Percentiles rank a stretch among this genome's conserved stretches.
phyloP scores from a whole-genome alignment of 2,113 vertebrate species.

The Upupa epops region DNA sequence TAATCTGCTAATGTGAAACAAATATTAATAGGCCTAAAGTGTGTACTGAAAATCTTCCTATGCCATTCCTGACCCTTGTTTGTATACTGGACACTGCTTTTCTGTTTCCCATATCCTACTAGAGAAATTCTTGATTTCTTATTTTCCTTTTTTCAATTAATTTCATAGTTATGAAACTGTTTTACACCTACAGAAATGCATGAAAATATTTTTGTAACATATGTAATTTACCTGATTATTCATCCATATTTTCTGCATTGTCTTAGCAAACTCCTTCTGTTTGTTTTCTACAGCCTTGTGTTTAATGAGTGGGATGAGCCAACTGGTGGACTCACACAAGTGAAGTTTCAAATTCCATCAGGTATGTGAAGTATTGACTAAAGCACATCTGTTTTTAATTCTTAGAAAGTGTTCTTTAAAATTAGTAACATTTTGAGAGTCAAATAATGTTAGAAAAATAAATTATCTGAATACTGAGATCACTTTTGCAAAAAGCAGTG shows the following conservation, averaged over 20 bases:
- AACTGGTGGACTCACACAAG: accelerated
- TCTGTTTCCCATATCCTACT: not conserved
- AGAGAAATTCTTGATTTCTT: not conserved
- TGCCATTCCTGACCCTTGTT: not conserved
- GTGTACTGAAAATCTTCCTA: not conserved
- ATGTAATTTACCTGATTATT: not conserved
- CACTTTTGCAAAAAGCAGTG: not conserved
- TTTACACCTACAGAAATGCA: not conserved
- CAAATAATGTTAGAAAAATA: not conserved
- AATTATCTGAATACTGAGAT: not conserved
- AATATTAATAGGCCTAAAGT: not conserved
- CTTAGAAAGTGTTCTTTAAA: not conserved
- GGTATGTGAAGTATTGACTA: not conserved
- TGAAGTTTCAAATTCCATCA: not conserved
- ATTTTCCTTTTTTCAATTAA: not conserved
- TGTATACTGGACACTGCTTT: not conserved
- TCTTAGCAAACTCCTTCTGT: not conserved
- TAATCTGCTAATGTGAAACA: not conserved
- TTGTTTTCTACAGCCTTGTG: not conserved
- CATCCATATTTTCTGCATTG: not conserved
- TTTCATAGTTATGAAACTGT: not conserved
- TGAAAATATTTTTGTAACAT: not conserved
- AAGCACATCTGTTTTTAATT: not conserved
- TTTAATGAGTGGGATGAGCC: not conserved
- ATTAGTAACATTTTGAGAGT: not conserved